phyloP scores from a whole-genome alignment of 2,888 invertebrate species.

The Drosophila conformis region DNA sequence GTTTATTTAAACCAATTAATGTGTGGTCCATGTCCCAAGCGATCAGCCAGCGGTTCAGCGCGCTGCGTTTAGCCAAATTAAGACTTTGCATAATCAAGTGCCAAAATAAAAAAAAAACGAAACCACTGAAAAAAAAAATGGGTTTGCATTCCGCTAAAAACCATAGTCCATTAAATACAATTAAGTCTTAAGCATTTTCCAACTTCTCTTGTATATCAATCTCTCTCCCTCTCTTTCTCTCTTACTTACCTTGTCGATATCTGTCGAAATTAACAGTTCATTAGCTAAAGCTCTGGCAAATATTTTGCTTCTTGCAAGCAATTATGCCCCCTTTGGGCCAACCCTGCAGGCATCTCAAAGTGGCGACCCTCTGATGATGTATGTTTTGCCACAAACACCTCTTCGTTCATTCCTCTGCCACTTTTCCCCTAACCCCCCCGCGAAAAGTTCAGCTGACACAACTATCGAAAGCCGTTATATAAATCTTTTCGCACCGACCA shows the following conservation, averaged over 20 bases:
- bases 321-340: slow-evolving; percentile 43
- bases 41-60: slow-evolving; percentile 17
- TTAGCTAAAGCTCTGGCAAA: slow-evolving; percentile 61
- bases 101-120: slow-evolving; percentile 30
- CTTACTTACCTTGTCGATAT: slow-evolving; percentile 3
- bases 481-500: slow-evolving; percentile 51
- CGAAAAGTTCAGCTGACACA: slow-evolving; percentile 31
- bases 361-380: slow-evolving; percentile 59
- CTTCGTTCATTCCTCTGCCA: background rate
- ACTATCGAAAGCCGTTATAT: slow-evolving; percentile 68
- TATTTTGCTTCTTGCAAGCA: slow-evolving; percentile 64
- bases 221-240: background rate
- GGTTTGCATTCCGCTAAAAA: slow-evolving; percentile 29
- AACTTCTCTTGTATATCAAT: background rate
- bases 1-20: slow-evolving; percentile 44
- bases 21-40: slow-evolving; percentile 32
- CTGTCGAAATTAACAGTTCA: slow-evolving; percentile 74
- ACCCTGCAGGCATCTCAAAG: slow-evolving; percentile 32
- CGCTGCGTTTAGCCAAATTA: slow-evolving; percentile 49
- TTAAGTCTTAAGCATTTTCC: slow-evolving; percentile 60
- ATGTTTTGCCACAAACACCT: slow-evolving; percentile 49
- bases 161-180: slow-evolving; percentile 64
- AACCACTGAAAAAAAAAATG: slow-evolving; percentile 21
- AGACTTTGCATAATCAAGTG: slow-evolving; percentile 77
- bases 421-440: too few relatives aligned